These are phyloP conservation scores for Aleiodes alternator DNA, from an alignment of 2,888 invertebrate genomes.

Conservation along the genomic window DNA sequence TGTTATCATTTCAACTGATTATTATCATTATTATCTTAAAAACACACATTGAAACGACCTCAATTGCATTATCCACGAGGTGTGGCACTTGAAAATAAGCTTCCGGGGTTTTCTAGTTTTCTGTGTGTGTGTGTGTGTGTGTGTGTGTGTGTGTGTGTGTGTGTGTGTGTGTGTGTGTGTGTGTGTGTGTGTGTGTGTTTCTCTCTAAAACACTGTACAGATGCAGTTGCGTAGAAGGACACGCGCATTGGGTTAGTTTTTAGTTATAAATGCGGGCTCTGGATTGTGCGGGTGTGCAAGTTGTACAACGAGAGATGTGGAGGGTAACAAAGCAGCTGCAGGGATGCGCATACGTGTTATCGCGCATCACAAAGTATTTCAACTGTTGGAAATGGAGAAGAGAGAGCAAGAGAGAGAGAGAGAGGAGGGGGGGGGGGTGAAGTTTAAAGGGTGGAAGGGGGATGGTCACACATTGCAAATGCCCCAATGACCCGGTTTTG, in stretches of 20 bases:
- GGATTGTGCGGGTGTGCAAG: slow-evolving; percentile 8
- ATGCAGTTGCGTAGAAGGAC: slow-evolving; percentile 31
- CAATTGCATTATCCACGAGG: slow-evolving; percentile 1
- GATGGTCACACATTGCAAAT: slow-evolving; percentile 55
- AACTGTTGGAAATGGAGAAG: slow-evolving; percentile 23
- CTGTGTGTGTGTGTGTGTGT: background rate
- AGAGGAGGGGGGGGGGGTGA: background rate
- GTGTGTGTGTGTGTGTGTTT: background rate
- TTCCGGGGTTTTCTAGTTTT: background rate
- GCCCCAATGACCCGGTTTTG: slow-evolving; percentile 71
- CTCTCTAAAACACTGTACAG: background rate
- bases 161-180: background rate
- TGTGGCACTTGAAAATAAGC: slow-evolving; percentile 5
- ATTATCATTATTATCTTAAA: background rate
- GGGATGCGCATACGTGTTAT: slow-evolving; percentile 44
- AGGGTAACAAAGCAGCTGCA: slow-evolving; percentile 23
- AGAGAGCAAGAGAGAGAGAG: too few species aligned
- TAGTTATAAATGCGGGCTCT: background rate
- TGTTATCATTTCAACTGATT: background rate
- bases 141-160: background rate
- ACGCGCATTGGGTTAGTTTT: slow-evolving; percentile 18
- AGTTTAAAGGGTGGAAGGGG: background rate
- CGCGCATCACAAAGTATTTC: slow-evolving; percentile 40
- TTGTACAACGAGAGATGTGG: slow-evolving; percentile 25
- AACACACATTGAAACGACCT: background rate